Conservation (phyloP, 2,888 invertebrate genomes). For the Crossocerus cetratus region DNA sequence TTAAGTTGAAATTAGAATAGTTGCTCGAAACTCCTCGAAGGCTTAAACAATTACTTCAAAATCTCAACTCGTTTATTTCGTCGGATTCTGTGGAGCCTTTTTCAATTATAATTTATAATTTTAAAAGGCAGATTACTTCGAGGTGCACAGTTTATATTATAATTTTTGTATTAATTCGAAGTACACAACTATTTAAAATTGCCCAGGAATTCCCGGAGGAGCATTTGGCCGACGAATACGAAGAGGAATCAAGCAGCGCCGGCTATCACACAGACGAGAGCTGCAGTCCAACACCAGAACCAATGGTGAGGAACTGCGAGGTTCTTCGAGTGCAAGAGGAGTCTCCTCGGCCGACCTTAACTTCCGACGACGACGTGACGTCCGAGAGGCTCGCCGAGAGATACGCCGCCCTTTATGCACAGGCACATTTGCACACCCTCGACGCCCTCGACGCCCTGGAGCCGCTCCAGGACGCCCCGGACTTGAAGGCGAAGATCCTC, state of each 20-base stretch:
- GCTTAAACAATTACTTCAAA: neutral
- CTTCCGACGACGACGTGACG: conserved; percentile 49
- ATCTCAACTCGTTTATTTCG: neutral
- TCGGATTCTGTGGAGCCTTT: neutral
- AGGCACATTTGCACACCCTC: conserved; percentile 89
- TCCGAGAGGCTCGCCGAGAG: conserved; percentile 82
- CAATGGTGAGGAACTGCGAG: conserved; percentile 35
- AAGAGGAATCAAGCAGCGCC: conserved; percentile 71
- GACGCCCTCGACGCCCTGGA: conserved; percentile 90
- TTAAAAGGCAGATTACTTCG: no score
- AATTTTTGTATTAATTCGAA: no score
- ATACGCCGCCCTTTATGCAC: conserved; percentile 91
- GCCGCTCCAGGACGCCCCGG: conserved; percentile 89
- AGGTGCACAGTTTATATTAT: no score
- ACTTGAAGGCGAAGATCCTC: conserved; percentile 95
- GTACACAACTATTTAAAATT: neutral
- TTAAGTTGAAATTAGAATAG: neutral
- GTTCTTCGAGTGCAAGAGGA: conserved; percentile 27
- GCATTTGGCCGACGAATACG: conserved; percentile 65
- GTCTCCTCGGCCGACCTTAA: conserved; percentile 31
- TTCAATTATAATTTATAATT: no score
- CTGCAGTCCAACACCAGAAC: conserved; percentile 72
- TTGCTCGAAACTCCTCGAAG: neutral
- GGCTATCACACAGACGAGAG: conserved; percentile 75
- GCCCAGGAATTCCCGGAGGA: conserved; percentile 62